These are phyloP conservation scores for Apteryx mantelli DNA, from an alignment of 2,113 vertebrate genomes.

Conservation along the genomic window DNA sequence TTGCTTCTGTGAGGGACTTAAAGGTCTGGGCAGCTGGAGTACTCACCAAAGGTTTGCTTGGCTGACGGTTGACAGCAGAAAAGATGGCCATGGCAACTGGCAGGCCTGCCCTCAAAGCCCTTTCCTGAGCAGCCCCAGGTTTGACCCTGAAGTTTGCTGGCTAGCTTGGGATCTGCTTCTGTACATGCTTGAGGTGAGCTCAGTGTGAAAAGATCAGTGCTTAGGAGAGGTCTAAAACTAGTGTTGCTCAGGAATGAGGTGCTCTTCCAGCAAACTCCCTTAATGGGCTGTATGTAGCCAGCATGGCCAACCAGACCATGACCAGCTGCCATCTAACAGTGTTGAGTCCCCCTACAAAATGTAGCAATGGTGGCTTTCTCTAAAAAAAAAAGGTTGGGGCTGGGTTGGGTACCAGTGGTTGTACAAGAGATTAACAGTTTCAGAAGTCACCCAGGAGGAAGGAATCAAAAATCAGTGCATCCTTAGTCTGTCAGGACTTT, in stretches of 20 bases:
- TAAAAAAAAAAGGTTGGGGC: background rate
- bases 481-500: background rate
- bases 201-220: background rate
- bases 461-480: background rate
- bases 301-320: background rate
- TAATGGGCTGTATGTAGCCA: background rate
- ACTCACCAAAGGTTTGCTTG: too few species aligned
- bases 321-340: background rate
- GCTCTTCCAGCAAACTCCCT: background rate
- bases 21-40: too few species aligned
- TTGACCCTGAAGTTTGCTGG: background rate
- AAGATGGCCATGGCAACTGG: too few species aligned
- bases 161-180: background rate
- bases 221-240: background rate
- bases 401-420: background rate
- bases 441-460: background rate
- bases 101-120: background rate
- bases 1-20: too few species aligned
- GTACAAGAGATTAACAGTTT: background rate
- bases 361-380: background rate
- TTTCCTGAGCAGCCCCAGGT: accelerated
- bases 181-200: background rate
- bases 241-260: background rate
- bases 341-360: background rate
- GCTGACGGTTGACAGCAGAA: too few species aligned